Percentiles rank a stretch among this genome's conserved stretches.
These are phyloP conservation scores for Panzeria rudis DNA, from an alignment of 2,888 invertebrate genomes.

Conservation along the genomic window DNA sequence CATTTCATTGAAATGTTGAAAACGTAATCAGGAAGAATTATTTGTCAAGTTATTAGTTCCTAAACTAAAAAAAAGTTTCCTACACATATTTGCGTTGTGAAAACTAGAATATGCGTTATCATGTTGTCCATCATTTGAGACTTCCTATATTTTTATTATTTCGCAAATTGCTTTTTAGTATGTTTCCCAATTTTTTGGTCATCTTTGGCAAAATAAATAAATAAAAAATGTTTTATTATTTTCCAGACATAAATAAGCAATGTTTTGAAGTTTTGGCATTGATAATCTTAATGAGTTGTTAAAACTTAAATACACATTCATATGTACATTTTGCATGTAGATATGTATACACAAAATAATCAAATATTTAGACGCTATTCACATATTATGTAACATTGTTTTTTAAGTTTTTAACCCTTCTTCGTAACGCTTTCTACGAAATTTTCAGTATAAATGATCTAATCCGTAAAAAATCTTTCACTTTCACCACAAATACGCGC, in stretches of 20 bases:
- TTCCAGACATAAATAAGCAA: conserved; percentile 8
- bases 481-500: no score
- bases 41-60: conserved; percentile 34
- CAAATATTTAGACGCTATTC: no score
- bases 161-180: conserved; percentile 3
- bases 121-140: conserved; percentile 4
- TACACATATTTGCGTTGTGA: conserved; percentile 20
- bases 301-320: conserved; percentile 13
- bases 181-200: not conserved
- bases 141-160: conserved; percentile 17
- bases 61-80: conserved; percentile 21
- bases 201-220: conserved; percentile 16
- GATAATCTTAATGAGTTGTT: conserved; percentile 22
- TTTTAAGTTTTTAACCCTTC: no score
- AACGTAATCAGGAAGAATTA: conserved; percentile 57
- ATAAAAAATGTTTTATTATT: not conserved
- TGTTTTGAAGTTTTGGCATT: not conserved
- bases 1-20: conserved; percentile 57
- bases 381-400: no score
- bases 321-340: no score
- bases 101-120: conserved; percentile 28
- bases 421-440: no score
- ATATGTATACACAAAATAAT: no score
- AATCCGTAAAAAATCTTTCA: no score
- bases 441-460: no score